These are phyloP conservation scores for Lydus trimaculatus DNA, from an alignment of 2,888 invertebrate species.

Conservation along the genomic window DNA sequence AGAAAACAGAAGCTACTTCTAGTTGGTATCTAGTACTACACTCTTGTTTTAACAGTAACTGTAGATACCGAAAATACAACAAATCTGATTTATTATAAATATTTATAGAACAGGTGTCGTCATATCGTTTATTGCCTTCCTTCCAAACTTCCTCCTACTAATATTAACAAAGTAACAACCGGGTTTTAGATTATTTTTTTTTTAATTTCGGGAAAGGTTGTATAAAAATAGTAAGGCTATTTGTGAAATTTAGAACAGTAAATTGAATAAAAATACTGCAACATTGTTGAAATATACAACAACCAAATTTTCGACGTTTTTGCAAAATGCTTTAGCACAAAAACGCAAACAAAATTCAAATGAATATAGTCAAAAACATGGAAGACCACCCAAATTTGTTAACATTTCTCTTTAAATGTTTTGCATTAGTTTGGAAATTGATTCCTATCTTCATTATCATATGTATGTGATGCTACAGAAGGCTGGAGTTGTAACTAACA, in stretches of 20 bases:
- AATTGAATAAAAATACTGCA: background rate
- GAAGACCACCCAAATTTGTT: no score
- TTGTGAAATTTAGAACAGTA: background rate
- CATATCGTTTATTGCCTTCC: background rate
- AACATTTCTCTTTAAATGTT: no score
- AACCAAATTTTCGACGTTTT: background rate
- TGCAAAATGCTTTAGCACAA: no score
- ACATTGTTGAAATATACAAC: background rate
- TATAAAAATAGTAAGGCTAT: background rate
- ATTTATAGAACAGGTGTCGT: constrained; percentile 4
- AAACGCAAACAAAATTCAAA: no score
- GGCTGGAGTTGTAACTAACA: no score
- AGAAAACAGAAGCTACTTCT: no score
- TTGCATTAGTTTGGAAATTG: no score
- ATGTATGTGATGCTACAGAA: no score
- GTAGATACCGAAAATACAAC: background rate
- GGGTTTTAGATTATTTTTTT: background rate
- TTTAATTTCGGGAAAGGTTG: background rate
- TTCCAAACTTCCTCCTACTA: background rate
- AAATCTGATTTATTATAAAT: background rate
- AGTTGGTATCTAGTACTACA: background rate
- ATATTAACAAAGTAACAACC: background rate
- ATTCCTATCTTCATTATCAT: no score
- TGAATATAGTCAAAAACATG: no score
- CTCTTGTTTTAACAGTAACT: background rate